Percentiles rank a stretch among this genome's conserved stretches.
Evolutionary conservation across 2,888 invertebrate species (phyloP).

Genomic region (Megastigmus dorsalis): DNA sequence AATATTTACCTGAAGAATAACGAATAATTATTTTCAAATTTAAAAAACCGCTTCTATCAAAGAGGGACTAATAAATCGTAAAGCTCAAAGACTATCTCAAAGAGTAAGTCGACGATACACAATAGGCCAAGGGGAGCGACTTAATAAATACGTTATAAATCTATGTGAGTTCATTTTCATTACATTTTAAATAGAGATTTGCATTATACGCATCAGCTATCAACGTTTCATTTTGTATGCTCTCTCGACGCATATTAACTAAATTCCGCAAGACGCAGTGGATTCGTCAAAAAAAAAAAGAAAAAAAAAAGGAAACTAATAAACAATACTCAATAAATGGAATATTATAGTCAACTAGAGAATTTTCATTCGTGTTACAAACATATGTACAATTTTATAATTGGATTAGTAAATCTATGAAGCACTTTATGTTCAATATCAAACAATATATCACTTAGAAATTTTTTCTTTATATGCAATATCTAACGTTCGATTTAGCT

Average conservation of each 20-base stretch:
- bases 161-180: constrained; percentile 36
- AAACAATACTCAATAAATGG: constrained; percentile 46
- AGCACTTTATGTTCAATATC: constrained; percentile 56
- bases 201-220: constrained; percentile 28
- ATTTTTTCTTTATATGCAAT: constrained; percentile 55
- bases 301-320: constrained; percentile 12
- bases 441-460: constrained; percentile 58
- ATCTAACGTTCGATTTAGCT: constrained; percentile 54
- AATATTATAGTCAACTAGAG: constrained; percentile 54
- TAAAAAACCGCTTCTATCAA: constrained; percentile 4
- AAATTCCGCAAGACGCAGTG: constrained; percentile 26
- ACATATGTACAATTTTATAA: constrained; percentile 53
- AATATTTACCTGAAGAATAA: constrained; percentile 42
- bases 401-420: constrained; percentile 51
- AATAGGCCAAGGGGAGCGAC: constrained; percentile 41
- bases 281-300: constrained; percentile 26
- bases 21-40: constrained; percentile 44
- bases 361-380: constrained; percentile 53
- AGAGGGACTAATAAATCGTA: constrained; percentile 7
- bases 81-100: constrained; percentile 10
- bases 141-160: constrained; percentile 41
- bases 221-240: constrained; percentile 17
- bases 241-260: constrained; percentile 30
- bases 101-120: constrained; percentile 7
- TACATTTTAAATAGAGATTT: constrained; percentile 19